Evolutionary conservation across 2,113 vertebrate genomes (phyloP).

Genomic region (Corythornis madagascariensis): DNA sequence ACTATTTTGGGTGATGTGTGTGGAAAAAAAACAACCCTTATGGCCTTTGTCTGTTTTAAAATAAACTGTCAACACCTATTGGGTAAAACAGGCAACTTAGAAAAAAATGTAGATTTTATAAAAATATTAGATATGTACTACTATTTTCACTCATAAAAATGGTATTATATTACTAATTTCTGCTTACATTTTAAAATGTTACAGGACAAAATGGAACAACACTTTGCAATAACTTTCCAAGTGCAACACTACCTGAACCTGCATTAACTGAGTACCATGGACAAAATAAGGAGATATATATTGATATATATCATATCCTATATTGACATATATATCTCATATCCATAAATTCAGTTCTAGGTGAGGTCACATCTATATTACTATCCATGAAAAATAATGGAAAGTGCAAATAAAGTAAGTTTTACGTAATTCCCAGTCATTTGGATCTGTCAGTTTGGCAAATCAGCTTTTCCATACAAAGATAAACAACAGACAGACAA

Average conservation of each 20-base stretch:
- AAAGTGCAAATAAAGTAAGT: neutral
- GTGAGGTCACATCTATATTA: neutral
- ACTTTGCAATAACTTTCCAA: neutral
- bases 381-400: neutral
- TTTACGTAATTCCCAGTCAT: neutral
- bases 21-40: neutral
- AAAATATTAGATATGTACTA: neutral
- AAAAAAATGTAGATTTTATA: neutral
- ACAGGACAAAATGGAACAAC: neutral
- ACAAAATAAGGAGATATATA: neutral
- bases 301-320: too few relatives aligned
- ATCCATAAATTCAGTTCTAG: neutral
- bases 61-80: neutral
- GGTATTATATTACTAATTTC: neutral
- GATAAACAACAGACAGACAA: neutral
- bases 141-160: neutral
- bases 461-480: neutral
- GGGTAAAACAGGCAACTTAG: neutral
- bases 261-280: neutral
- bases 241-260: neutral
- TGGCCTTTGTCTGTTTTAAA: constrained; percentile 22
- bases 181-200: neutral
- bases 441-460: neutral
- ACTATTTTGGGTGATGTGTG: constrained; percentile 64
- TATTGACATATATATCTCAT: neutral